Evolutionary conservation across 1,140 invertebrate genomes (phyloP).

Genomic region (Eriosoma lanigerum): DNA sequence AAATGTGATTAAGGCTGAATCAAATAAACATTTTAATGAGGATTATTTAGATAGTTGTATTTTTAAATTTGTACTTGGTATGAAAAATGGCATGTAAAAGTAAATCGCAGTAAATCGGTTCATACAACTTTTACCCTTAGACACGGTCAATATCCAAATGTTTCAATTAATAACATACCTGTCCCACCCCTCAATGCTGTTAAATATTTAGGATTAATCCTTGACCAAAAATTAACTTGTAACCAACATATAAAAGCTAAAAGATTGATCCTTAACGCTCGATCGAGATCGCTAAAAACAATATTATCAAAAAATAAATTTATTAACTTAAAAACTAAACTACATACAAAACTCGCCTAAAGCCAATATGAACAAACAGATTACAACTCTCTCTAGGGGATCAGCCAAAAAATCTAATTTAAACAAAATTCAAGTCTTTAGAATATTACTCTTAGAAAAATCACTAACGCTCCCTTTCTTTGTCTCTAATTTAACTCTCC

Average conservation of each 20-base stretch:
- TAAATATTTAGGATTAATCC: neutral
- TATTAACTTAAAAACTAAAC: neutral
- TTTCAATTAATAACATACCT: neutral
- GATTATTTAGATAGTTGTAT: too few species aligned
- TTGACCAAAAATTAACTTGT: neutral
- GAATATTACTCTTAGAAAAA: neutral
- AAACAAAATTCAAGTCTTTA: neutral
- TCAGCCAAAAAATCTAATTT: neutral
- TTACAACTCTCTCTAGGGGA: neutral
- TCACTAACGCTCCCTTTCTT: neutral
- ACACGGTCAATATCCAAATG: neutral
- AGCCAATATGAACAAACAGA: neutral
- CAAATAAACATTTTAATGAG: too few species aligned
- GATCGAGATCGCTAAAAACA: neutral
- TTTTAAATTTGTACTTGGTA: neutral
- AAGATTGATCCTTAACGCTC: neutral
- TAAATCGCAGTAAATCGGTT: neutral
- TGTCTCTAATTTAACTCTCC: neutral
- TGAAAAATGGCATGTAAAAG: neutral
- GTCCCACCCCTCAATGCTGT: neutral
- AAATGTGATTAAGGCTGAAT: too few species aligned
- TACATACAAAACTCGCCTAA: too few species aligned
- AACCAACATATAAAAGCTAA: neutral
- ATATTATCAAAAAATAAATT: neutral
- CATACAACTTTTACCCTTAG: conserved; percentile 1